phyloP scores from a whole-genome alignment of 2,888 invertebrate genomes.

The Meteorus cinctellus region DNA sequence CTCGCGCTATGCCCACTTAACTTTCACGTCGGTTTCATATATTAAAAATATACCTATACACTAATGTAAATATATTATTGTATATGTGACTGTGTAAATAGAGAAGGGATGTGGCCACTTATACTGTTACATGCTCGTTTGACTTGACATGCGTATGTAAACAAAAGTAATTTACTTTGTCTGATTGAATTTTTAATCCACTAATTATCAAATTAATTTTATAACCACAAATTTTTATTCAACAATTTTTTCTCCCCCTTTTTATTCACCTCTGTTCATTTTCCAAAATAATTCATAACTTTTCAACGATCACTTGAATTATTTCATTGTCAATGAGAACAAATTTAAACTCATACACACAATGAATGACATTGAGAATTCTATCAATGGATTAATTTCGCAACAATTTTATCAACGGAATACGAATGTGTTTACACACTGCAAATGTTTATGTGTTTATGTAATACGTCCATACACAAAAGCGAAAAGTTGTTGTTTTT shows the following conservation, averaged over 20 bases:
- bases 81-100: not conserved
- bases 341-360: not conserved
- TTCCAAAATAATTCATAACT: not conserved
- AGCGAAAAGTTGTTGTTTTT: not conserved
- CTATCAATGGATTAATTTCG: not conserved
- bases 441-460: not conserved
- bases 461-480: not conserved
- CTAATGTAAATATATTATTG: not conserved
- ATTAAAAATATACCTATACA: not conserved
- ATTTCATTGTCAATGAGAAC: not conserved
- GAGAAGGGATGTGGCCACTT: slow-evolving; percentile 58
- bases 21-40: slow-evolving; percentile 60
- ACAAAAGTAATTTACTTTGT: slow-evolving; percentile 3
- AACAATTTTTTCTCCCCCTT: not conserved
- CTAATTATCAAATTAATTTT: not conserved
- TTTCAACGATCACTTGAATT: not conserved
- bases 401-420: not conserved
- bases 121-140: slow-evolving; percentile 64
- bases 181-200: not conserved
- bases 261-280: not conserved
- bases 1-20: slow-evolving; percentile 64
- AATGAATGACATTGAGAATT: slow-evolving; percentile 6
- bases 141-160: slow-evolving; percentile 53
- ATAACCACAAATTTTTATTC: not conserved
- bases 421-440: not conserved